Conservation (phyloP, 2,888 invertebrate genomes). For the Himalopsyche kuldschensis region DNA sequence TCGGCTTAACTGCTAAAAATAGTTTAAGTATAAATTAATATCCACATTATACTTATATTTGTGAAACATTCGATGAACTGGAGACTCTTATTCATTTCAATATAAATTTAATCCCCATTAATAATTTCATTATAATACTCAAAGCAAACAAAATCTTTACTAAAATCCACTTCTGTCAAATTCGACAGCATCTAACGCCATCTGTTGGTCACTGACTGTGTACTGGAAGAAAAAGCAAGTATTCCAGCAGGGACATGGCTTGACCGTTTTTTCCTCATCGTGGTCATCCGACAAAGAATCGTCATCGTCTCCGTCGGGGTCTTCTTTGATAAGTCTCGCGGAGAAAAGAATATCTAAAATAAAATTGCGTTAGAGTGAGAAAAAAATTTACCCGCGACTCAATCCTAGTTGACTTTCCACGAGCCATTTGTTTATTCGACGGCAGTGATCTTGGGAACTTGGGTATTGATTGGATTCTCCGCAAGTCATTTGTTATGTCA, state of each 20-base stretch:
- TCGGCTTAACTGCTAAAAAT: no score
- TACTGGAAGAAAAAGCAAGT: not conserved
- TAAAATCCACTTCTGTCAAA: slow-evolving; percentile 6
- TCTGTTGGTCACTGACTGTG: not conserved
- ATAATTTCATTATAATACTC: no score
- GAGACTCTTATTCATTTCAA: no score
- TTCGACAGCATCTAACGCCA: not conserved
- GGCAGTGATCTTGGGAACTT: no score
- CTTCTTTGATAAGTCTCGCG: not conserved
- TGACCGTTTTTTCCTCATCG: not conserved
- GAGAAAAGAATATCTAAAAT: slow-evolving; percentile 12
- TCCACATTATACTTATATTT: no score
- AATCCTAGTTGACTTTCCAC: not conserved
- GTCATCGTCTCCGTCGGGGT: slow-evolving; percentile 1
- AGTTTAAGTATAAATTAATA: no score
- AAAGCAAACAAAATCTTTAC: slow-evolving; percentile 7
- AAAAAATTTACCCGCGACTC: no score
- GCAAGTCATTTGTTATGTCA: no score
- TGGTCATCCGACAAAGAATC: not conserved
- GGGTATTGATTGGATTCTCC: no score
- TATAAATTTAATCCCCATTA: no score
- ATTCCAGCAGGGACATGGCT: slow-evolving; percentile 5
- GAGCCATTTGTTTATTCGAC: not conserved
- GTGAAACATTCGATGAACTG: no score
- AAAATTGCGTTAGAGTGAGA: no score